Evolutionary conservation across 2,888 invertebrate genomes (phyloP), one percentile per base, ranked within the genome.

Genomic region (Callyntrura sp.): DNA sequence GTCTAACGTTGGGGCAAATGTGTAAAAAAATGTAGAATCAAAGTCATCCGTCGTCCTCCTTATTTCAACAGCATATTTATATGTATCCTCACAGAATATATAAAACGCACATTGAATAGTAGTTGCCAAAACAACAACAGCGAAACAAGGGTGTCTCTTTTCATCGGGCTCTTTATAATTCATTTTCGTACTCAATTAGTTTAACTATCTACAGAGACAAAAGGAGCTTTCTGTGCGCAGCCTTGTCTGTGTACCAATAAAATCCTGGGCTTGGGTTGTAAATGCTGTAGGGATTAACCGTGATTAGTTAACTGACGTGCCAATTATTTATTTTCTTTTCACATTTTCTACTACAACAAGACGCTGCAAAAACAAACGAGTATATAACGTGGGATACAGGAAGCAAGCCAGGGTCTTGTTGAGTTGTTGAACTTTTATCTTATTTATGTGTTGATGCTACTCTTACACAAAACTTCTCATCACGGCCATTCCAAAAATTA

Each of bases 291-390:
- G 68, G 68, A 35, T 68, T 68, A 43, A 68, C 68, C 35, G 43
- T 43, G 68, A 68, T 68, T 68, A 68, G 11, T 11, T 28, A 8
- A 51, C 51, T 76, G 55, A 79, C 78, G 48, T 6, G 51, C 48
- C 76, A 11, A 51, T 79, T 79, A 79, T 57, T 79, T 79, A 57
- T 79, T 79, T 68, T 35, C 35, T 35, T n/a, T 55, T 17, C 35
- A 28, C 0, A 57, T 55, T 51, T 20, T 76, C 25, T 9, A n/a
- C 25, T 12, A 17, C 8, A 20, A 51, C 20, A 45, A 51, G 5
- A 4, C 48, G 20, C 11, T 0, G 6, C 45, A 11, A 76, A 45
- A 20, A 20, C n/a, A 43, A n/a, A 73, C 14, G 17, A 73, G 45
- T 12, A 5, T 35, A n/a, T 6, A 68, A 62, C 62, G 70, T 73